A percentile compares a stretch with the other conserved stretches of the same genome.
phyloP scores from a whole-genome alignment of 2,113 vertebrate species.

The Odontesthes bonariensis region DNA sequence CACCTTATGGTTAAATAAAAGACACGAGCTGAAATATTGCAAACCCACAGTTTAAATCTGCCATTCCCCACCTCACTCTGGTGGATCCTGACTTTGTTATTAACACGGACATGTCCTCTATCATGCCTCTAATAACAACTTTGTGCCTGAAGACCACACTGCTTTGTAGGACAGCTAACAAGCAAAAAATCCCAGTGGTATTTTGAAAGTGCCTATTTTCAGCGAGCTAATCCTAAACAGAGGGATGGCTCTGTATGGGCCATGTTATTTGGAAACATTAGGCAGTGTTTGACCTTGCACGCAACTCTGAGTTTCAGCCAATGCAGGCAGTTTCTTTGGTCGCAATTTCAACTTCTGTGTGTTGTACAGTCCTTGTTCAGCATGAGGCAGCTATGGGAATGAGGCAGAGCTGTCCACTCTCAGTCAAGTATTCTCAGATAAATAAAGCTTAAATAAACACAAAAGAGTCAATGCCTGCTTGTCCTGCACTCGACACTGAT shows the following conservation, averaged over 20 bases:
- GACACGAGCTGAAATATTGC: not conserved
- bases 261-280: constrained; percentile 23
- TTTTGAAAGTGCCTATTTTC: constrained; percentile 18
- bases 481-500: not conserved
- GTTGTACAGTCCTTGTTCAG: not conserved
- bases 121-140: constrained; percentile 13
- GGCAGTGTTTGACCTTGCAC: constrained; percentile 30
- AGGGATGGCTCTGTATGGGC: constrained; percentile 15
- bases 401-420: not conserved
- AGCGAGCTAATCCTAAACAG: constrained; percentile 18
- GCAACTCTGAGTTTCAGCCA: constrained; percentile 13
- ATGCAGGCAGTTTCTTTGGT: constrained; percentile 14
- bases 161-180: not conserved
- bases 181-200: not conserved
- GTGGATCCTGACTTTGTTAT: constrained; percentile 6
- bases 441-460: constrained; percentile 9
- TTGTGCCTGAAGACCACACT: not conserved
- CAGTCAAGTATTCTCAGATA: not conserved
- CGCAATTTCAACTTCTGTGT: constrained; percentile 1
- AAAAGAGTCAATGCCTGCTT: constrained; percentile 1
- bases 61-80: not conserved
- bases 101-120: constrained; percentile 6
- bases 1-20: not conserved
- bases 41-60: constrained; percentile 4
- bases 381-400: constrained; percentile 4